Evolutionary conservation across 2,113 vertebrate species (phyloP), one percentile per base, ranked within the genome.

Genomic region (Macrotis lagotis): DNA sequence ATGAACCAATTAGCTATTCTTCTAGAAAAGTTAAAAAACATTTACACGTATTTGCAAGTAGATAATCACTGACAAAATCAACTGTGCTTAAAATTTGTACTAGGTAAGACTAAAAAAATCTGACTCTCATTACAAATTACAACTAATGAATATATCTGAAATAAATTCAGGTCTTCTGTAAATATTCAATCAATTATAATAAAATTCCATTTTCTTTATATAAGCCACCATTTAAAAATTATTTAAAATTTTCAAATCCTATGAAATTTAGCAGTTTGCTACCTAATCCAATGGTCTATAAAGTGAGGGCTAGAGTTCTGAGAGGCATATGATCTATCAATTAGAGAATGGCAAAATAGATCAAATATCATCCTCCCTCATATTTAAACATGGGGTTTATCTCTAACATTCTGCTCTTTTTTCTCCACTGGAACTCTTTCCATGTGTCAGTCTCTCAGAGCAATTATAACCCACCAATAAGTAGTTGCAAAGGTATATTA

Each of bases 1-100:
- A 95, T 96, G 93, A 96, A 94, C 91, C 93, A 97, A 96, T 96
- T 97, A 97, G 95, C 97, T 97, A 95, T 93, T 96, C 96, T 95
- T 97, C 96, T 96, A 95, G 96, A 94, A 95, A 96, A 95, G 91
- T 91, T 96, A 96, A 95, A 96, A 96, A 97, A 97, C 93, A 93
- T 88, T 94, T 97, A 97, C 96, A 51, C 96, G 94, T 96, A 97
- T 93, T 95, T 95, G 96, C 95, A 96, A 96, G 96, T 92, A 96
- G 92, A 26, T 95, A 97, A 96, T 90, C 92, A 97, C 50, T 91
- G 94, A 94, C 22, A 98, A 98, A 98, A 97, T 96, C 66, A 91
- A 28, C 88, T 94, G 90, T 0, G 96, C 93, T 93, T 95, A 96
- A 93, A 92, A 96, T 94, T 95, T 95, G 94, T 97, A 92, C 92